phyloP scores from a whole-genome alignment of 2,797 vertebrate species.

The Perodicticus potto region DNA sequence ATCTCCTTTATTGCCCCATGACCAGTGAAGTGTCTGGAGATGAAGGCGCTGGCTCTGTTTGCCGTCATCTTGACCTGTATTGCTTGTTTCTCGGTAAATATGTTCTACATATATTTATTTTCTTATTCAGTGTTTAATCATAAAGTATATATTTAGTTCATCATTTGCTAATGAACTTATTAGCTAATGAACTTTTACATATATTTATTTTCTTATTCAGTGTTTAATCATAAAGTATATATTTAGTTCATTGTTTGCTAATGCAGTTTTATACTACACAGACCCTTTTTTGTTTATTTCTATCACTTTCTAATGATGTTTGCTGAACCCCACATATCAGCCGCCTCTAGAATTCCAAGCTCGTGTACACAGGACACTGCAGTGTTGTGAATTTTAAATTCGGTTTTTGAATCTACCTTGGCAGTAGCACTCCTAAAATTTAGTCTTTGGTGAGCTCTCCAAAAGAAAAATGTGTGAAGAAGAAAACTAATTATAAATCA shows the following conservation, averaged over 20 bases:
- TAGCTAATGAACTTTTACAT: no score
- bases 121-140: conserved; percentile 1
- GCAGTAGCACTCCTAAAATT: not conserved
- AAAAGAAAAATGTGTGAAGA: not conserved
- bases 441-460: not conserved
- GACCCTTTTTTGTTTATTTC: not conserved
- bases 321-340: no score
- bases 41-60: conserved; percentile 48
- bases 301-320: not conserved
- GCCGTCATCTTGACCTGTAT: conserved; percentile 36
- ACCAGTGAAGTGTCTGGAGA: conserved; percentile 22
- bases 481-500: not conserved
- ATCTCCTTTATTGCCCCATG: not conserved
- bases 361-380: not conserved
- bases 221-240: not conserved
- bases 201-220: not conserved
- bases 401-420: not conserved
- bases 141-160: not conserved
- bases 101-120: not conserved
- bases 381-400: not conserved
- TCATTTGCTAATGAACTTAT: no score
- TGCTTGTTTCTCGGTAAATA: conserved; percentile 62
- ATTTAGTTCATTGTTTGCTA: not conserved
- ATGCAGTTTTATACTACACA: not conserved
- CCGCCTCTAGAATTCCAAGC: not conserved